Evolutionary conservation across 2,888 invertebrate species (phyloP).

Genomic region (Girardia tigrina): DNA sequence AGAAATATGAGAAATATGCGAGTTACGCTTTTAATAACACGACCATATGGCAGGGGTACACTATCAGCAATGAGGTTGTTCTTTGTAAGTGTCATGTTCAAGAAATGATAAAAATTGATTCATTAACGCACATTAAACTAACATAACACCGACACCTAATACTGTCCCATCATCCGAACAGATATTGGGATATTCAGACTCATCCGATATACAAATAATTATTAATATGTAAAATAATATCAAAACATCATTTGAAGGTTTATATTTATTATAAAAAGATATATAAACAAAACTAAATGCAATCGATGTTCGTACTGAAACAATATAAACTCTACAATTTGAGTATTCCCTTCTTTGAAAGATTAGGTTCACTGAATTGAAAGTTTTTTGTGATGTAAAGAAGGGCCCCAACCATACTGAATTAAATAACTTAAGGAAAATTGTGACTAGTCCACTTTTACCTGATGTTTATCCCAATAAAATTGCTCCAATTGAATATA

Average conservation of each 20-base stretch:
- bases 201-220: background rate
- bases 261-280: background rate
- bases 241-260: background rate
- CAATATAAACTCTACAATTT: no score
- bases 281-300: no score
- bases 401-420: background rate
- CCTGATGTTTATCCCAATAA: conserved; percentile 84
- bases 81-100: no score
- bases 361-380: background rate
- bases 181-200: background rate
- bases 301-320: no score
- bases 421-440: background rate
- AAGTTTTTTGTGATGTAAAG: background rate
- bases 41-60: no score
- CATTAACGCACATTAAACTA: no score
- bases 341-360: background rate
- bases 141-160: no score
- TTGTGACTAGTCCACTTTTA: background rate
- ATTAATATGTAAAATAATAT: background rate
- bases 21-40: no score
- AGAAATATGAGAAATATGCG: no score
- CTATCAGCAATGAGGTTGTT: no score
- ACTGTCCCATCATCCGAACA: background rate
- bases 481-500: conserved; percentile 80
- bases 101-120: no score